These are phyloP conservation scores for Sebastes nivosus DNA, from an alignment of 2,797 vertebrate genomes.

Conservation along the genomic window DNA sequence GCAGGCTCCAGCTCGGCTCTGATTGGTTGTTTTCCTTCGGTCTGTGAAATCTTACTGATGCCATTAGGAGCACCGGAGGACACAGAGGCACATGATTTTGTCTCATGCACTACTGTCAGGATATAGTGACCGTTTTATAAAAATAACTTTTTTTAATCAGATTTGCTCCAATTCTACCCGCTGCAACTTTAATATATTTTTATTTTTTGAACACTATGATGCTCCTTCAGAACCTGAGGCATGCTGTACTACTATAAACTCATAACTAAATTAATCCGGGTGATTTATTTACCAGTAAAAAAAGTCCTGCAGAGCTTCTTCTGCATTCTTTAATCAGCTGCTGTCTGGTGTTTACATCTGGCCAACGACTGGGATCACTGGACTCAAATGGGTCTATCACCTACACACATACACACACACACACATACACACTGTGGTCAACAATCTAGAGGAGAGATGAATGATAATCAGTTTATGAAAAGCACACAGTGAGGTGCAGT, in stretches of 20 bases:
- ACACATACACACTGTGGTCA: not conserved
- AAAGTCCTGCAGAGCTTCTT: constrained; percentile 79
- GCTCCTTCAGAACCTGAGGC: not conserved
- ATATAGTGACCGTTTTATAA: too few species aligned
- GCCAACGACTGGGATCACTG: constrained; percentile 69
- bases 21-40: too few species aligned
- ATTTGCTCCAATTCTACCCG: too few species aligned
- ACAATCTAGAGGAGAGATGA: not conserved
- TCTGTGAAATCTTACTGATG: too few species aligned
- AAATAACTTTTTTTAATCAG: too few species aligned
- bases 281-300: constrained; percentile 80
- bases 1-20: too few species aligned
- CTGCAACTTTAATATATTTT: not conserved
- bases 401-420: constrained; percentile 52
- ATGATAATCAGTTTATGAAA: constrained; percentile 2
- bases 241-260: not conserved
- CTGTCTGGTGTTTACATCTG: constrained; percentile 71
- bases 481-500: constrained; percentile 12
- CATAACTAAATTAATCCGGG: not conserved
- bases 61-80: too few species aligned
- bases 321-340: constrained; percentile 81
- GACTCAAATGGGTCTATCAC: constrained; percentile 85
- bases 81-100: too few species aligned
- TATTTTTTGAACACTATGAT: not conserved
- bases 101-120: too few species aligned